Percentiles rank a stretch among this genome's conserved stretches.
phyloP scores from a whole-genome alignment of 2,113 vertebrate genomes.

The Pao palembangensis region DNA sequence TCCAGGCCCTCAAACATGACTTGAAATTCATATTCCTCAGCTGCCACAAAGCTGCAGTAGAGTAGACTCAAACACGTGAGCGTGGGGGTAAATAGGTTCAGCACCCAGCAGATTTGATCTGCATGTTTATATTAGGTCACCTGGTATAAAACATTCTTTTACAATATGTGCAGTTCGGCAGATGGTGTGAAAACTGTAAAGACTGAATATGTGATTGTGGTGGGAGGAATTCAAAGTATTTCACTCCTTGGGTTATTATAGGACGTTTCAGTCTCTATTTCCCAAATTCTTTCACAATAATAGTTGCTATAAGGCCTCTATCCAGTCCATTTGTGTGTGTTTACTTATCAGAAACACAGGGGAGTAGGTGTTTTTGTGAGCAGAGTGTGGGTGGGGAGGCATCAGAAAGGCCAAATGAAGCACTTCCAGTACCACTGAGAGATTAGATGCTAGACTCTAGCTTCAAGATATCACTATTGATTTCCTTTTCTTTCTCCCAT shows the following conservation, averaged over 20 bases:
- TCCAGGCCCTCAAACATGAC: slow-evolving; percentile 62
- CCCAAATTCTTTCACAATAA: slow-evolving; percentile 21
- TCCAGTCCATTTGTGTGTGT: slow-evolving; percentile 62
- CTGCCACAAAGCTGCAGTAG: slow-evolving; percentile 19
- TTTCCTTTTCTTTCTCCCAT: slow-evolving; percentile 71
- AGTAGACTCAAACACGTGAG: too few species aligned
- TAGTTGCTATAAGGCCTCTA: slow-evolving; percentile 46
- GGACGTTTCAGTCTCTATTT: slow-evolving; percentile 18
- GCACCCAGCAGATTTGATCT: slow-evolving; percentile 13
- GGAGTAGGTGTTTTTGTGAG: slow-evolving; percentile 59
- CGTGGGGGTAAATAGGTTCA: background rate
- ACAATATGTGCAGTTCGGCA: slow-evolving; percentile 20
- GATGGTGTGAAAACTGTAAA: slow-evolving; percentile 31
- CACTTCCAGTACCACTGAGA: slow-evolving; percentile 73
- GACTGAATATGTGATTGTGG: slow-evolving; percentile 28
- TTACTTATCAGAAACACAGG: slow-evolving; percentile 60
- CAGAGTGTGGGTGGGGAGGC: slow-evolving; percentile 62
- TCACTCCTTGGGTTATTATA: slow-evolving; percentile 22
- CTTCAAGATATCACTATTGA: slow-evolving; percentile 76
- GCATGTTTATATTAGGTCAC: slow-evolving; percentile 16
- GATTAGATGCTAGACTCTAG: slow-evolving; percentile 72
- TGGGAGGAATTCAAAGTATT: slow-evolving; percentile 27
- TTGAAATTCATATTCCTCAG: slow-evolving; percentile 65
- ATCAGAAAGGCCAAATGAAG: slow-evolving; percentile 75
- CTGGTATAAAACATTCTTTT: too few species aligned